Percentiles rank a stretch among this genome's conserved stretches.
These are phyloP conservation scores for Nomia melanderi DNA, from an alignment of 1,140 invertebrate species.

Conservation along the genomic window DNA sequence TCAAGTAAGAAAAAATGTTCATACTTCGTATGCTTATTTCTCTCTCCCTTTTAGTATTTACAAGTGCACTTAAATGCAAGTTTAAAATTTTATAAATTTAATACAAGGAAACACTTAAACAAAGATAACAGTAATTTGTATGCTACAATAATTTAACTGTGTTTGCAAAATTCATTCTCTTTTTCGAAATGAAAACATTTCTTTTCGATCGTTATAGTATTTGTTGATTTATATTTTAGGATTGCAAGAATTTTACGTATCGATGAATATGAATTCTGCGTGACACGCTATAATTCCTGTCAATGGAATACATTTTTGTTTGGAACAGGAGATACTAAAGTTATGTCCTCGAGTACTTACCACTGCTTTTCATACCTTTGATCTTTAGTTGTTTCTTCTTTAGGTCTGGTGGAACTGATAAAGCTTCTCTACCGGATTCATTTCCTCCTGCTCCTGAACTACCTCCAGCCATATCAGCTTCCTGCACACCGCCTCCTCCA, in stretches of 20 bases:
- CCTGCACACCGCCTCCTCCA: slow-evolving; percentile 74
- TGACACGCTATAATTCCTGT: slow-evolving; percentile 17
- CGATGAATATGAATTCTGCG: slow-evolving; percentile 12
- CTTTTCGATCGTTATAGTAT: not conserved
- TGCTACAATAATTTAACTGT: not conserved
- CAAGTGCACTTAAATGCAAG: no score
- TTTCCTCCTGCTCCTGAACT: slow-evolving; percentile 74
- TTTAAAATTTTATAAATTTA: slow-evolving; percentile 8
- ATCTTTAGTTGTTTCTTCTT: slow-evolving; percentile 78
- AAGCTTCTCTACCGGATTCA: slow-evolving; percentile 75
- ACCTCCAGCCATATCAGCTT: slow-evolving; percentile 76
- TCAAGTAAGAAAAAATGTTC: no score
- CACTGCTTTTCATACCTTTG: slow-evolving; percentile 77
- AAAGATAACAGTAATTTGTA: slow-evolving; percentile 22
- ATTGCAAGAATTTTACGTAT: slow-evolving; percentile 23
- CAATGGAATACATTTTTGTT: slow-evolving; percentile 22
- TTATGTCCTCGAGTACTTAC: slow-evolving; percentile 79
- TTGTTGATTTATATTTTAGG: slow-evolving; percentile 21
- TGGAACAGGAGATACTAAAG: slow-evolving; percentile 41
- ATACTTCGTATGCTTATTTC: no score
- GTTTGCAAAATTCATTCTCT: slow-evolving; percentile 11
- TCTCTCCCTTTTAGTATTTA: no score
- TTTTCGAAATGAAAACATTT: not conserved
- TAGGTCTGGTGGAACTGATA: slow-evolving; percentile 72
- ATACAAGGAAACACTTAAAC: slow-evolving; percentile 23